Conservation (phyloP, 1,140 invertebrate genomes). For the Zaprionus vittiger region DNA sequence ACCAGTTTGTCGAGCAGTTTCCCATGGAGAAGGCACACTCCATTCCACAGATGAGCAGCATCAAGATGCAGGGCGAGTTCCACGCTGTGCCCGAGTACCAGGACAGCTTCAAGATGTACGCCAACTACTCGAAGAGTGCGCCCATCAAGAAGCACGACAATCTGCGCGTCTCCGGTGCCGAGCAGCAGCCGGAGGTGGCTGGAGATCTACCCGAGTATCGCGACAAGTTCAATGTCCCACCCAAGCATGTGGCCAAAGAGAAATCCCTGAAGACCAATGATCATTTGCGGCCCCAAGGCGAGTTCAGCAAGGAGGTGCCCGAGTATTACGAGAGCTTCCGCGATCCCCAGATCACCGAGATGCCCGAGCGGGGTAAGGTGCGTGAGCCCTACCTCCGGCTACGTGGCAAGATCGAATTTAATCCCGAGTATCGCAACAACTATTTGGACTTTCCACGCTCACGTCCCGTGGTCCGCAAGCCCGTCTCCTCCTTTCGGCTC, state of each 20-base stretch:
- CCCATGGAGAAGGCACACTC: conserved; percentile 80
- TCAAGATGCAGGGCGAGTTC: conserved; percentile 78
- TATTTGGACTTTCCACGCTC: conserved; percentile 79
- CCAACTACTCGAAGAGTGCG: conserved; percentile 78
- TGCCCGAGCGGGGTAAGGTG: conserved; percentile 80
- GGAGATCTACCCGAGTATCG: conserved; percentile 72
- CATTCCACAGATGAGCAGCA: conserved; percentile 80
- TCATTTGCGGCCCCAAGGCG: conserved; percentile 71
- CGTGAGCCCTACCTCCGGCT: conserved; percentile 74
- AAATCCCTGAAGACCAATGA: conserved; percentile 76
- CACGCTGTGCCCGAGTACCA: conserved; percentile 76
- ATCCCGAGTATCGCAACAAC: conserved; percentile 81
- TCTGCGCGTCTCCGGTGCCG: conserved; percentile 69
- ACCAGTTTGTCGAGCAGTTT: conserved; percentile 74
- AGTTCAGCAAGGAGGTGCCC: conserved; percentile 79
- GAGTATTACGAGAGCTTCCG: conserved; percentile 84
- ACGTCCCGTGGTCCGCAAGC: conserved; percentile 75
- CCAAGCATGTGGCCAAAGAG: conserved; percentile 69
- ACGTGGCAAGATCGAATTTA: conserved; percentile 82
- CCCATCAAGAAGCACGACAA: conserved; percentile 82
- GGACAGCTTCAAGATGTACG: conserved; percentile 82
- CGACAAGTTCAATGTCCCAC: conserved; percentile 77
- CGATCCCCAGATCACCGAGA: conserved; percentile 78
- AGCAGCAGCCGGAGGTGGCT: conserved; percentile 24
- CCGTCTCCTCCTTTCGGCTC: conserved; percentile 75